Conservation (phyloP, 2,113 vertebrate genomes). For the Stegostoma tigrinum region DNA sequence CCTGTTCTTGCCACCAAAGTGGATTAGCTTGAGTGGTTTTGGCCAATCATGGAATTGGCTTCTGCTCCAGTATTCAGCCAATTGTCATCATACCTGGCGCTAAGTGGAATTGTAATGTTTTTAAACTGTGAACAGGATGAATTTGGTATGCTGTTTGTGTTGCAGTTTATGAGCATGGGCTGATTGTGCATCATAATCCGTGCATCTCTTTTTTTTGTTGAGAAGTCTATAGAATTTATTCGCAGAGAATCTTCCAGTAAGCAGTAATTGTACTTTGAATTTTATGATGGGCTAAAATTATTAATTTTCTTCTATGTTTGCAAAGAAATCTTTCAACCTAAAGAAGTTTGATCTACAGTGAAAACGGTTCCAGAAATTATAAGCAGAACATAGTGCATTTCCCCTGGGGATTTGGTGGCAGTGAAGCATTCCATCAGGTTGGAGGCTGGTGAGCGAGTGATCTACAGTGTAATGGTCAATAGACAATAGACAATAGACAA, state of each 20-base stretch:
- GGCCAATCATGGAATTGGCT: background rate
- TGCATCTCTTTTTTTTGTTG: no score
- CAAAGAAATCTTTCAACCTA: background rate
- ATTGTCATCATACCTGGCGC: background rate
- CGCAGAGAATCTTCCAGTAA: background rate
- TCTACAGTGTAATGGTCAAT: background rate
- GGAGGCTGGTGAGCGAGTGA: no score
- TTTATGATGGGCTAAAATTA: background rate
- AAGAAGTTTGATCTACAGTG: background rate
- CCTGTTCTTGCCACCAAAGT: no score
- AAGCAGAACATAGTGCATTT: no score
- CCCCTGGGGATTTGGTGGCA: no score
- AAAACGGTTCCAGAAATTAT: background rate
- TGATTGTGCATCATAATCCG: no score
- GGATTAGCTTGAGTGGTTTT: background rate
- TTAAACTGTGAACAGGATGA: background rate
- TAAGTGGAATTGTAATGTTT: background rate
- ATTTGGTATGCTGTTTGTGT: background rate
- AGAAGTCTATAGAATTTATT: no score
- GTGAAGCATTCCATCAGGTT: no score
- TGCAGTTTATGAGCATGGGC: no score
- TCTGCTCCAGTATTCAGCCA: background rate
- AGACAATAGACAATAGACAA: no score
- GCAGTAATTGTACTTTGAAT: background rate
- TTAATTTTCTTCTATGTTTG: background rate